phyloP scores from a whole-genome alignment of 2,797 vertebrate species.

The Dermochelys coriacea region DNA sequence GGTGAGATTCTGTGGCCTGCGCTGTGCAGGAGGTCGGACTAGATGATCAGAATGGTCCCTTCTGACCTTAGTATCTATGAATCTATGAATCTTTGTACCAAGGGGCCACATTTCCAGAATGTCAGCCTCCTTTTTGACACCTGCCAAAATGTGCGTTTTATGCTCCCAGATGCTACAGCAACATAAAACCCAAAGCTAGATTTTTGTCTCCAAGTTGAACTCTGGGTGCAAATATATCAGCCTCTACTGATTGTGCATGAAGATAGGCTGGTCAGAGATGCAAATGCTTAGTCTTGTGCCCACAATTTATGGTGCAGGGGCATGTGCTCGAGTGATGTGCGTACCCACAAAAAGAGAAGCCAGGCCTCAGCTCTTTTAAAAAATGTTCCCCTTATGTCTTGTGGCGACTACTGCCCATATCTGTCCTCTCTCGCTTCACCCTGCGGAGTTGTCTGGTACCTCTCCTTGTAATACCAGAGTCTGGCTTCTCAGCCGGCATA shows the following conservation, averaged over 20 bases:
- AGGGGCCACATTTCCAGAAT: not conserved
- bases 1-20: no score
- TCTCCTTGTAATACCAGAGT: not conserved
- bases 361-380: not conserved
- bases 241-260: fast-evolving
- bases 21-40: no score
- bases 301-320: not conserved
- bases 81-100: not conserved
- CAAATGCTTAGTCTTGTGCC: not conserved
- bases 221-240: not conserved
- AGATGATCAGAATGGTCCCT: no score
- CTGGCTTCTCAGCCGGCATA: not conserved
- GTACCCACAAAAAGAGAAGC: not conserved
- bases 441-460: not conserved
- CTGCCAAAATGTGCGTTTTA: not conserved
- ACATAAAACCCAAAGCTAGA: not conserved
- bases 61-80: no score
- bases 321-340: not conserved
- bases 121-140: not conserved
- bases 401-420: not conserved
- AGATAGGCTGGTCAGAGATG: not conserved
- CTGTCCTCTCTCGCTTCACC: not conserved
- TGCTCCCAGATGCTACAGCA: not conserved
- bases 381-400: not conserved
- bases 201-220: not conserved